Conservation (phyloP, 2,797 vertebrate genomes). For the Odontamblyopus lacepedii region DNA sequence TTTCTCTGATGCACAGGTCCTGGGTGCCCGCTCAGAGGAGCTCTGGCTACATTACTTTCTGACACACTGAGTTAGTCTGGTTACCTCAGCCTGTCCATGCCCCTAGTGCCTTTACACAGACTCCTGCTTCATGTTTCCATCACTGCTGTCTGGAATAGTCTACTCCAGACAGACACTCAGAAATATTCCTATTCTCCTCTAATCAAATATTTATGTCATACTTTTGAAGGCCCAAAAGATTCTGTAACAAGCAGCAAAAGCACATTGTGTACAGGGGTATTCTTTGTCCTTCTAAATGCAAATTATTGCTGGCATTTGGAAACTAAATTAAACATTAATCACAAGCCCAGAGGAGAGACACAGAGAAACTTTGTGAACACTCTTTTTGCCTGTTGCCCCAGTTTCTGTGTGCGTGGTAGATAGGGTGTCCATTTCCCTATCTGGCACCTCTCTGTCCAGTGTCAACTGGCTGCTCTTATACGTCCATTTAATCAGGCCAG, state of each 20-base stretch:
- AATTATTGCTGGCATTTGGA: conserved; percentile 1
- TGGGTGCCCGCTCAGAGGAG: conserved; percentile 18
- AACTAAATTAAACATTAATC: conserved; percentile 9
- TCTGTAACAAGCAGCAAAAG: neutral
- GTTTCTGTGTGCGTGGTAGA: conserved; percentile 14
- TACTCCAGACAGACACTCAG: neutral
- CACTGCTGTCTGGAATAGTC: conserved; percentile 18
- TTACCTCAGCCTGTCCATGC: conserved; percentile 36
- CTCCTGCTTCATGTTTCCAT: conserved; percentile 15
- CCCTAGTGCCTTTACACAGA: conserved; percentile 12
- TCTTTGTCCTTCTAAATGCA: conserved; percentile 4
- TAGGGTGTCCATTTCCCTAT: conserved; percentile 39
- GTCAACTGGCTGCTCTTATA: conserved; percentile 50
- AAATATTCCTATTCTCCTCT: conserved; percentile 3
- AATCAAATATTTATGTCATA: conserved; percentile 6
- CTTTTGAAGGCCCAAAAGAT: neutral
- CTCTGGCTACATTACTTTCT: conserved; percentile 41
- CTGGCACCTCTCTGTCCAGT: conserved; percentile 28
- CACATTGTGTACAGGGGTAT: neutral
- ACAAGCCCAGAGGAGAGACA: neutral
- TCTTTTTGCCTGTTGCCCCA: neutral
- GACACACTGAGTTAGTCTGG: conserved; percentile 44
- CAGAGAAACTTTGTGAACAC: neutral
- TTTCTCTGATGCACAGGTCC: conserved; percentile 19
- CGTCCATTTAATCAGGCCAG: conserved; percentile 60